Base-by-base conservation (phyloP, 1,140 invertebrate genomes). In the Temnothorax longispinosus region DNA sequence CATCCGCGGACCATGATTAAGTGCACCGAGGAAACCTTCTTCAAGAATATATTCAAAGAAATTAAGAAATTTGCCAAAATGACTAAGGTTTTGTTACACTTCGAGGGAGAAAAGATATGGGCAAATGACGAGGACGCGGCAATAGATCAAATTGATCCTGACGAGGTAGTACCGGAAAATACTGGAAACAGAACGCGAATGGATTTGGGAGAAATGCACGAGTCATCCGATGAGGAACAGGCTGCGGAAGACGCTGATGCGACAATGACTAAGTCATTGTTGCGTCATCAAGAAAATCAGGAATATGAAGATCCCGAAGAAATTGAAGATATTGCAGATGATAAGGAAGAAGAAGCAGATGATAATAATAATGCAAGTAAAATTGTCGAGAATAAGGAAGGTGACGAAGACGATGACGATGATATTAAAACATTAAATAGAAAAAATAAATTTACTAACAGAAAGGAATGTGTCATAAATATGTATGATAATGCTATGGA, bases 221-320 rank as follows among this genome's bases (percentile, higher is more conserved):
- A 96, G 67, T 96, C 96, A 21, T 97, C 97, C 0, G 97, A 97
- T 74, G 97, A 97, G 50, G 97, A 97, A 52, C 95, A 96, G 21
- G 92, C 93, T 50, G 95, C 87, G 15, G 95, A 96, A 38, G 96
- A 97, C 64, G 96, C 96, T 44, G 96, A 96, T 90, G 96, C 96
- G 0, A 97, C 96, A 21, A 95, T 96, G 38, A 94, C 95, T 7
- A 97, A 96, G 91, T 95, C 94, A 1, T 96, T 95, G 87, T 95
- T 94, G 60, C 96, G 96, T 87, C 96, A 96, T 85, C 94, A 96
- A 56, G 96, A 97, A 87, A 96, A 97, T 76, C 96, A 97, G 60
- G 98, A 98, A 58, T 97, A 98, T 92, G 97, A 98, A 89, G 98
- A 98, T 92, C 96, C 97, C 1, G 97, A 94, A 52, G 93, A 96